Base-by-base conservation (phyloP, 2,888 invertebrate species). In the Leucophenga maculata region DNA sequence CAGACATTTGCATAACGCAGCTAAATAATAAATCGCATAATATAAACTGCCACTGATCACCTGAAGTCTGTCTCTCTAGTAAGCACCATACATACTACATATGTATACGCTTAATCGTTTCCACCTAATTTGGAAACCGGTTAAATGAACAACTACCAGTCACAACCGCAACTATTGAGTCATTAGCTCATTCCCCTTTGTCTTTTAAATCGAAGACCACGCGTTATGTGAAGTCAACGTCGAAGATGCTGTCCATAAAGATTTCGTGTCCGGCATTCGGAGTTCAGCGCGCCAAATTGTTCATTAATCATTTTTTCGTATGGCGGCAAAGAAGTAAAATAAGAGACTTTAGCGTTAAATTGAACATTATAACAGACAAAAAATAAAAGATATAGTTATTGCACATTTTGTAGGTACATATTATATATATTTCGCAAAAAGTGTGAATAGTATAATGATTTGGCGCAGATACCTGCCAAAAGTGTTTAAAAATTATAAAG, bases 151-250 rank as follows among this genome's bases (percentile, higher is more conserved):
- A 54, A 18, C 20, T 18, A 54, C 54, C 18, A 11, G 9, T 11
- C 26, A 4, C 26, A 26, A 26, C 26, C 18, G 20, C 20, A 54
- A 54, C 74, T 82, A 80, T 80, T 78, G 82, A 80, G 80, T 77
- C 78, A 80, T 80, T 82, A 78, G 72, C 78, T 75, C 75, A 69
- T 48, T 48, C 26, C 26, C 26, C 26, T 26, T 4, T 26, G 26
- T 26, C n/a, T 26, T 26, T 26, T 2, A 26, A 26, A 2, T 26
- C 26, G 26, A 26, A 26, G 26, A 26, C 26, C 26, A 26, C 26
- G 26, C 26, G 2, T 26, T 26, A n/a, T n/a, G n/a, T 26, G 26
- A 26, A 26, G 26, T 26, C 3, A 26, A 26, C 26, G 26, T 26
- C 26, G 26, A 26, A 26, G 26, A 26, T 26, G 26, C 4, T 26